Conservation (phyloP, 1,140 invertebrate genomes). For the Zaprionus davidi region DNA sequence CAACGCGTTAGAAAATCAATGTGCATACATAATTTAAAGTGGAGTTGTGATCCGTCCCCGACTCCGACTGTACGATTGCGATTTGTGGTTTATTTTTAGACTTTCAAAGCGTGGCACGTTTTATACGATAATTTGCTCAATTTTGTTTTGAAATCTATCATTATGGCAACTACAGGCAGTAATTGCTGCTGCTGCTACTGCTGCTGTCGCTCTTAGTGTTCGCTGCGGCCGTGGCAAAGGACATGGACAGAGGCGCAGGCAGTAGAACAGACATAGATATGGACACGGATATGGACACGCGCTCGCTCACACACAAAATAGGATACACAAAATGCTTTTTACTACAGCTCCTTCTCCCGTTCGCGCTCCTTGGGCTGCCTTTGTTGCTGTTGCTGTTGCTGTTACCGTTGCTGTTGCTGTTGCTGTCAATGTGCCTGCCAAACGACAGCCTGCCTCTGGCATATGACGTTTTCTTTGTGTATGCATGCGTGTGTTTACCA, state of each 20-base stretch:
- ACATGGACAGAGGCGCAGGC: slow-evolving; percentile 33
- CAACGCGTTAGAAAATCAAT: slow-evolving; percentile 70
- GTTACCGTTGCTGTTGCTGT: slow-evolving; percentile 6
- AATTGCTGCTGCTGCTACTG: slow-evolving; percentile 64
- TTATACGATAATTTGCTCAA: slow-evolving; percentile 75
- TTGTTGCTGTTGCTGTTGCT: slow-evolving; percentile 26
- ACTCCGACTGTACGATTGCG: neutral
- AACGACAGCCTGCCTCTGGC: slow-evolving; percentile 67
- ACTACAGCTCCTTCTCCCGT: slow-evolving; percentile 31
- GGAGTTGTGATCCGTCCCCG: neutral
- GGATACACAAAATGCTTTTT: slow-evolving; percentile 80
- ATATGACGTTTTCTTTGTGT: slow-evolving; percentile 77
- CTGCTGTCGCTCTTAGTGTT: slow-evolving; percentile 35
- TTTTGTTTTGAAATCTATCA: slow-evolving; percentile 79
- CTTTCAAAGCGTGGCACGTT: slow-evolving; percentile 60
- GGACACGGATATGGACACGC: slow-evolving; percentile 28
- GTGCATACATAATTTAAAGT: slow-evolving; percentile 79
- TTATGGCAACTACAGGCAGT: slow-evolving; percentile 72
- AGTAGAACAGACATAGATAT: slow-evolving; percentile 50
- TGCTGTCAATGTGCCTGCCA: slow-evolving; percentile 69
- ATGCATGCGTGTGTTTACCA: slow-evolving; percentile 25
- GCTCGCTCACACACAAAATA: slow-evolving; percentile 64
- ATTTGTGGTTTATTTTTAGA: slow-evolving; percentile 63
- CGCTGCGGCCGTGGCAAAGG: slow-evolving; percentile 13
- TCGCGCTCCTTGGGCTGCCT: slow-evolving; percentile 24